Conservation (phyloP, 1,140 invertebrate genomes). For the Alviniconcha marisindica region DNA sequence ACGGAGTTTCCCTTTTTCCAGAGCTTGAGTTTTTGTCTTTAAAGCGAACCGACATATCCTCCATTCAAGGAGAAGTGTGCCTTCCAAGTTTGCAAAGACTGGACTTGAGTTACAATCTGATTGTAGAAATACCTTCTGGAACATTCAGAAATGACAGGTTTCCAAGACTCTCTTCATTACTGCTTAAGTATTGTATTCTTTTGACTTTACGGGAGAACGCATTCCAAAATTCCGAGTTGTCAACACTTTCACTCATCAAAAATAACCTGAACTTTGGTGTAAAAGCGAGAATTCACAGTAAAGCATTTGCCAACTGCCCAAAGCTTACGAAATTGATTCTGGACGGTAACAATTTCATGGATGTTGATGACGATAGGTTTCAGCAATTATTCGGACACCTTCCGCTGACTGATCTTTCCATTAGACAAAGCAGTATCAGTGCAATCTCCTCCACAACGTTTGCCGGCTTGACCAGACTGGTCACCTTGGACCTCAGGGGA, state of each 20-base stretch:
- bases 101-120: slow-evolving; percentile 10
- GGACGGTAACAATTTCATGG: neutral
- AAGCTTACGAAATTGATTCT: neutral
- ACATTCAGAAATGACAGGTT: too few relatives aligned
- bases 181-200: too few relatives aligned
- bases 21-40: too few relatives aligned
- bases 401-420: neutral
- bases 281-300: too few relatives aligned
- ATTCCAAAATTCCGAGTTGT: too few relatives aligned
- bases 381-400: neutral
- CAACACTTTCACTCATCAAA: too few relatives aligned
- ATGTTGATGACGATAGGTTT: neutral
- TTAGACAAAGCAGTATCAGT: neutral
- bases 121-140: too few relatives aligned
- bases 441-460: neutral
- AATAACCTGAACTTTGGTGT: neutral
- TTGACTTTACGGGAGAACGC: too few relatives aligned
- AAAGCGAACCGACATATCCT: too few relatives aligned
- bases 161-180: too few relatives aligned
- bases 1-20: too few relatives aligned
- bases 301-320: neutral
- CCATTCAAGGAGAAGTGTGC: too few relatives aligned
- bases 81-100: neutral
- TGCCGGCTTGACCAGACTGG: neutral
- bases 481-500: neutral